Evolutionary conservation across 2,888 invertebrate genomes (phyloP), one percentile per base, ranked within the genome.

Genomic region (Polydesmus complanatus): DNA sequence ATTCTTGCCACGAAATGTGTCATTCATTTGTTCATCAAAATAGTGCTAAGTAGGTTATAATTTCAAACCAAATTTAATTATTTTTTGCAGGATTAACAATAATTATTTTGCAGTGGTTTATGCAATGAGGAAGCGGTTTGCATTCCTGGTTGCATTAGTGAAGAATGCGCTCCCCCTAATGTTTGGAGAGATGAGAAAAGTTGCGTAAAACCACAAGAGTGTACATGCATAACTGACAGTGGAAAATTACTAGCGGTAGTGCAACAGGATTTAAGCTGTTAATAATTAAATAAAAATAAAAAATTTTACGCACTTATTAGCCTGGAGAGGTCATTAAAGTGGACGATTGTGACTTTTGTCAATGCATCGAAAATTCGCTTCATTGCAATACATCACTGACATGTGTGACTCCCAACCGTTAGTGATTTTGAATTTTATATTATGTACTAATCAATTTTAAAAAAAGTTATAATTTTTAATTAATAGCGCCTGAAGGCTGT

Each of bases 331-430:
- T 83, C 0, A 72, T 80, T 1, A 68, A 73, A 18, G 81, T 81
- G 67, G 75, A 76, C 1, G 81, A 80, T 0, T 87, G 86, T 69
- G 80, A 82, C 68, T 78, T 81, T 18, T 92, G 91, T 69, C 89
- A 89, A 67, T 92, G 92, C 68, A 76, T 87, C 5, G 80, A 86
- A 69, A 89, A 91, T 73, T 78, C 78, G 23, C 81, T 85, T 62
- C 79, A 81, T 54, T 91, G 91, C 70, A 82, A 83, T 69, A 73
- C 78, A 27, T 23, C 3, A 23, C 51, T 26, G 14, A 50, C 26
- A 1, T 58, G 58, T 23, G 26, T 11, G 8, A 37, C 37, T 37
- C 37, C 5, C 37, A 8, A 37, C 37, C 5, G 5, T 37, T 8
- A 14, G 37, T n/a, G 52, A 52, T 5, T 52, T 11, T 11, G 19